Percentiles rank a stretch among this genome's conserved stretches.
Conservation (phyloP, 1,140 invertebrate species). For the Megalonaias nervosa region DNA sequence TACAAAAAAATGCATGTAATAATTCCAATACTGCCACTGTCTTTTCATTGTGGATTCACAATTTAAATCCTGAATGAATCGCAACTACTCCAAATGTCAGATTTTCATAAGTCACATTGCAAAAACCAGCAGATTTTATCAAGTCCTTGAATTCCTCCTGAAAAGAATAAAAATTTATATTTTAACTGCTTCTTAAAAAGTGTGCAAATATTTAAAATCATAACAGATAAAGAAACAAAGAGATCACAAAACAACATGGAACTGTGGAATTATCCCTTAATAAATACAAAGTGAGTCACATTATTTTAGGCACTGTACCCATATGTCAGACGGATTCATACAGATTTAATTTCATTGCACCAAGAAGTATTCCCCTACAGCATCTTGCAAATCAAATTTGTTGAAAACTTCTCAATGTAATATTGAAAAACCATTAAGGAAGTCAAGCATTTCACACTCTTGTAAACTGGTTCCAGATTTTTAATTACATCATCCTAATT, state of each 20-base stretch:
- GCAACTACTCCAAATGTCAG: constrained; percentile 90
- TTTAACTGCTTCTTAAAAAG: not conserved
- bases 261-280: not conserved
- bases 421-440: too few relatives aligned
- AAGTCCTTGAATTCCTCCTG: constrained; percentile 91
- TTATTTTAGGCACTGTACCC: not conserved
- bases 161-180: constrained; percentile 49
- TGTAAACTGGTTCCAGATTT: too few relatives aligned
- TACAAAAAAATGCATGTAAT: too few relatives aligned
- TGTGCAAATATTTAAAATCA: not conserved
- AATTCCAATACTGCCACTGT: too few relatives aligned
- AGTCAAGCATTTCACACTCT: too few relatives aligned
- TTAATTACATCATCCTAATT: too few relatives aligned
- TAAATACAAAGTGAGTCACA: too few relatives aligned
- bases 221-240: not conserved
- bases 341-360: not conserved
- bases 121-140: constrained; percentile 91
- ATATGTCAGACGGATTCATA: not conserved
- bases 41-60: constrained; percentile 32
- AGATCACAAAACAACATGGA: not conserved
- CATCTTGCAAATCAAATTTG: too few relatives aligned
- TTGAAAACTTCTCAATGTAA: too few relatives aligned
- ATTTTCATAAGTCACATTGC: constrained; percentile 90
- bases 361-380: too few relatives aligned
- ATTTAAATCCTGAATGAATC: constrained; percentile 96